phyloP scores from a whole-genome alignment of 2,888 invertebrate genomes.

The Craniophora ligustri region DNA sequence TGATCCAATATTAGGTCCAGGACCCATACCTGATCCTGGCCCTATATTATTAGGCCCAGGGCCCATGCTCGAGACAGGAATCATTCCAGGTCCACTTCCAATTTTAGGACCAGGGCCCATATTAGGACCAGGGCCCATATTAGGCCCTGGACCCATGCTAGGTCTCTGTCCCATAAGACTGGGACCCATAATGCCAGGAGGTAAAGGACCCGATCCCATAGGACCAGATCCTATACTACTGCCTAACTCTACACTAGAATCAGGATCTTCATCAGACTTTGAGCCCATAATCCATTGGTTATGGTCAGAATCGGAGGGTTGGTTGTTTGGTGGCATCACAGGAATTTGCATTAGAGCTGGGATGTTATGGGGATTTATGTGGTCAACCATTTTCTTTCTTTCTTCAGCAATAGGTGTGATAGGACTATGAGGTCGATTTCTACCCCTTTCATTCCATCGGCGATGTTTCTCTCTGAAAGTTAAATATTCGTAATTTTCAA shows the following conservation, averaged over 20 bases:
- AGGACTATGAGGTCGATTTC: conserved; percentile 72
- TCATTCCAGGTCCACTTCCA: conserved; percentile 43
- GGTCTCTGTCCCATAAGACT: conserved; percentile 45
- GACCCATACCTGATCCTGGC: conserved; percentile 54
- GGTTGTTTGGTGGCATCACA: conserved; percentile 70
- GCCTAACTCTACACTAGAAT: conserved; percentile 57
- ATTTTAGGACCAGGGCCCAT: conserved; percentile 49
- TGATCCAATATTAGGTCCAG: conserved; percentile 41
- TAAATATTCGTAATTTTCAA: neutral
- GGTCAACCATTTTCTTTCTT: conserved; percentile 65
- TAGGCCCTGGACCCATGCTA: conserved; percentile 55
- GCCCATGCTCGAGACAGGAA: conserved; percentile 42
- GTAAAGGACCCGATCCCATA: conserved; percentile 59
- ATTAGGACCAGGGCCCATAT: conserved; percentile 43
- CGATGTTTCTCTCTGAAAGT: conserved; percentile 72
- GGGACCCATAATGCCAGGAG: conserved; percentile 54
- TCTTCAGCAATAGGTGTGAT: conserved; percentile 71
- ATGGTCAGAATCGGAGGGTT: conserved; percentile 64
- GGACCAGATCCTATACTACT: conserved; percentile 49
- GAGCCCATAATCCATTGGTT: conserved; percentile 70
- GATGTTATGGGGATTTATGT: conserved; percentile 61
- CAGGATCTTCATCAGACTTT: conserved; percentile 65
- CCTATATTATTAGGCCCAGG: conserved; percentile 51
- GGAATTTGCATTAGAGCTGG: conserved; percentile 80
- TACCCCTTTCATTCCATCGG: conserved; percentile 76